A percentile compares a stretch with the other conserved stretches of the same genome.
These are phyloP conservation scores for Acipenser ruthenus DNA, from an alignment of 2,797 vertebrate genomes.

Conservation along the genomic window DNA sequence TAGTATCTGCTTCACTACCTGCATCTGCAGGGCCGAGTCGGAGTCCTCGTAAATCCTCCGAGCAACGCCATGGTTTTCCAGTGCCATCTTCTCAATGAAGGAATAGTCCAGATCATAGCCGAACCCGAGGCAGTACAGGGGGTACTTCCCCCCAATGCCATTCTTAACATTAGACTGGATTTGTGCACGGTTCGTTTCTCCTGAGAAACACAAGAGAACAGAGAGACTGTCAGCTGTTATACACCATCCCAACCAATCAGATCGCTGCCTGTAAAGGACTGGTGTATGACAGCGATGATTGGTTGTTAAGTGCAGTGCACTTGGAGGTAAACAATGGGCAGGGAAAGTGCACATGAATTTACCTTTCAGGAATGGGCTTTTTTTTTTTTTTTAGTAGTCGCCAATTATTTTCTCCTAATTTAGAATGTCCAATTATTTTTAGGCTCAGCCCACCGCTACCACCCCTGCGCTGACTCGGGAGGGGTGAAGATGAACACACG, in stretches of 20 bases:
- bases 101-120: slow-evolving; percentile 72
- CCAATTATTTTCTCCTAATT: too few relatives aligned
- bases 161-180: slow-evolving; percentile 65
- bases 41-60: slow-evolving; percentile 76
- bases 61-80: slow-evolving; percentile 73
- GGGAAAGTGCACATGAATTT: too few relatives aligned
- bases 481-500: too few relatives aligned
- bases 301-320: background rate
- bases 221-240: background rate
- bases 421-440: too few relatives aligned
- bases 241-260: background rate
- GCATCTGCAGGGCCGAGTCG: slow-evolving; percentile 75
- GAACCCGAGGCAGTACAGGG: slow-evolving; percentile 81
- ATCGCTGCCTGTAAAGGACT: slow-evolving; percentile 3
- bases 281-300: background rate
- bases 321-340: too few relatives aligned
- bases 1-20: slow-evolving; percentile 50
- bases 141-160: slow-evolving; percentile 52
- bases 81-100: slow-evolving; percentile 79
- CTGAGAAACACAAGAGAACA: slow-evolving; percentile 25
- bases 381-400: too few relatives aligned
- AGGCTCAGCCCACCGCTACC: too few relatives aligned
- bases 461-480: too few relatives aligned
- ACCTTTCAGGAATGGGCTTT: too few relatives aligned
- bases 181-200: slow-evolving; percentile 28